A percentile compares a stretch with the other conserved stretches of the same genome.
phyloP scores from a whole-genome alignment of 1,140 invertebrate species.

The Notospermus geniculatus region DNA sequence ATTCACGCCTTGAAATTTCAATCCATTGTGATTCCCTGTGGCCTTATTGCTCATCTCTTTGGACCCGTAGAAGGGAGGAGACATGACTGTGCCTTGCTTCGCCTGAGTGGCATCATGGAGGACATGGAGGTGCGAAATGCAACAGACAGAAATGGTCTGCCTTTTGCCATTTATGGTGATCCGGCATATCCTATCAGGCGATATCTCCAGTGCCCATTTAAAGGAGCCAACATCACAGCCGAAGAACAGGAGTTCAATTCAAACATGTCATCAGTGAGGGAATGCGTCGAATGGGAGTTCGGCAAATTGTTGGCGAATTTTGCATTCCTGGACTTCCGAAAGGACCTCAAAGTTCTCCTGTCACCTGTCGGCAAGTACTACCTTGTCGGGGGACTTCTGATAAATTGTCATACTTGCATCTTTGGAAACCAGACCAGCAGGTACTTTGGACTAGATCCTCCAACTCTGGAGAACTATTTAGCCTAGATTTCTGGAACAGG shows the following conservation, averaged over 20 bases:
- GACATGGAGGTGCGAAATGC: slow-evolving; percentile 3
- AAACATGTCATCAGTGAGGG: slow-evolving; percentile 4
- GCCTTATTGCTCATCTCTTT: slow-evolving; percentile 15
- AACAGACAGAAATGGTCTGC: background rate
- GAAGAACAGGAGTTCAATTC: slow-evolving; percentile 10
- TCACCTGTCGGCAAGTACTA: no score
- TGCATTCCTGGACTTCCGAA: no score
- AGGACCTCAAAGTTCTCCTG: no score
- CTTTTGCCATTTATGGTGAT: slow-evolving; percentile 17
- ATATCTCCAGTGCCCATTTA: slow-evolving; percentile 9
- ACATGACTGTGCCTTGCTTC: slow-evolving; percentile 11
- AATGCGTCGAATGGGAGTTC: background rate
- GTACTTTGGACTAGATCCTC: no score
- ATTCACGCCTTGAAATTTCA: slow-evolving; percentile 15
- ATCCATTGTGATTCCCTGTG: slow-evolving; percentile 13
- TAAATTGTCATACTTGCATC: no score
- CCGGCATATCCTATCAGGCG: slow-evolving; percentile 13
- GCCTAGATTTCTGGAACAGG: no score
- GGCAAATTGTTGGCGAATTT: no score
- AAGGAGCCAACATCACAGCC: slow-evolving; percentile 2
- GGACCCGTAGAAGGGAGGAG: slow-evolving; percentile 12
- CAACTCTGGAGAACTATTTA: no score
- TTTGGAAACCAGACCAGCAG: no score
- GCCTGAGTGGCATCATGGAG: slow-evolving; percentile 13
- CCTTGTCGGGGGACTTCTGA: no score